Conservation (phyloP, 2,888 invertebrate species). For the Trichogramma evanescens region DNA sequence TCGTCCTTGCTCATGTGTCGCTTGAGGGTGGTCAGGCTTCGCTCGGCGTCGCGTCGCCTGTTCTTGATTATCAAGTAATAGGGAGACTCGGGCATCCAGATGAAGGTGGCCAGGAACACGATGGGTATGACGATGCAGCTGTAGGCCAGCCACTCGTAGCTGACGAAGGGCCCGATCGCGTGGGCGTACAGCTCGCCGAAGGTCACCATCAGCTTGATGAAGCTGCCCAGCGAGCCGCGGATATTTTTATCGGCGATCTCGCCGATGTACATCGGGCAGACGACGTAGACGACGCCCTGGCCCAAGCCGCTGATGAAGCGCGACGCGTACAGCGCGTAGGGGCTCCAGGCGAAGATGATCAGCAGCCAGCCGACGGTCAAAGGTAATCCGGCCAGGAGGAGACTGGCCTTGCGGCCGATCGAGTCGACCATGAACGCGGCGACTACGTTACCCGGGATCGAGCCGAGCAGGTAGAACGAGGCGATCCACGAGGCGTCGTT, state of each 20-base stretch:
- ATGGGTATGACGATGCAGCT: conserved; percentile 50
- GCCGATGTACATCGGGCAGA: conserved; percentile 59
- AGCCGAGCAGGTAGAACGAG: conserved; percentile 56
- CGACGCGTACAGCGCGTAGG: conserved; percentile 54
- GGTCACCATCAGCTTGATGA: conserved; percentile 42
- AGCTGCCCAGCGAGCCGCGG: conserved; percentile 47
- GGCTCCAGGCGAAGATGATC: conserved; percentile 55
- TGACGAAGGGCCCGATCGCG: conserved; percentile 43
- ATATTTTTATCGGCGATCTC: conserved; percentile 59
- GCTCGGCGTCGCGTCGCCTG: conserved; percentile 48
- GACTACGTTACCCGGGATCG: conserved; percentile 52
- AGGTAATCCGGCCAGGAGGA: conserved; percentile 53
- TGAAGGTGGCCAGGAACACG: conserved; percentile 48
- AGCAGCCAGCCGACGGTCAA: conserved; percentile 56
- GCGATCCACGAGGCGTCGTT: conserved; percentile 48
- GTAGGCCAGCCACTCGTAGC: conserved; percentile 42
- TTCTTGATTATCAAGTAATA: conserved; percentile 55
- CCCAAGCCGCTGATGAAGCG: conserved; percentile 59
- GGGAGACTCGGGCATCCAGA: conserved; percentile 59
- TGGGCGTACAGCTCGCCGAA: conserved; percentile 44
- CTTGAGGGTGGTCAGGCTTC: conserved; percentile 47
- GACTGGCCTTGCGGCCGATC: conserved; percentile 53
- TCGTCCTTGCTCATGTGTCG: conserved; percentile 51
- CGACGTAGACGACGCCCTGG: conserved; percentile 57
- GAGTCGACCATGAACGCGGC: conserved; percentile 55